A percentile compares a stretch with the other conserved stretches of the same genome.
phyloP scores from a whole-genome alignment of 2,888 invertebrate genomes.

The Parthenolecanium corni region DNA sequence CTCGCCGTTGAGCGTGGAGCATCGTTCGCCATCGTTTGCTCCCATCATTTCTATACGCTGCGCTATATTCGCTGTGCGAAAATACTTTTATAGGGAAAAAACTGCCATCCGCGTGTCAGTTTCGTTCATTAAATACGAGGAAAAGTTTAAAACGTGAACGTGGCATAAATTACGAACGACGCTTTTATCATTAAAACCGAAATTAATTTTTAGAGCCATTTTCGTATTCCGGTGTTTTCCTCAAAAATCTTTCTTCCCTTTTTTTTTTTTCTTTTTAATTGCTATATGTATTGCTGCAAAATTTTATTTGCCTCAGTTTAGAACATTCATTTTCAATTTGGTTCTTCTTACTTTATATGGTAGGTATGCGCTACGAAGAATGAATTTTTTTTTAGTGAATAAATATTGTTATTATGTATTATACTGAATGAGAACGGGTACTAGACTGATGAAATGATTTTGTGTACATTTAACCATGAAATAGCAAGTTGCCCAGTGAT shows the following conservation, averaged over 20 bases:
- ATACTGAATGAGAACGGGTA: no score
- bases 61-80: constrained; percentile 3
- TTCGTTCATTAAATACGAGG: constrained; percentile 21
- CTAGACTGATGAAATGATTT: no score
- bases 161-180: constrained; percentile 22
- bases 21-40: background rate
- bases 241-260: background rate
- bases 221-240: background rate
- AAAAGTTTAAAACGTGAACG: constrained; percentile 20
- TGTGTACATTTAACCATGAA: no score
- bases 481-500: no score
- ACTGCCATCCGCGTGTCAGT: constrained; percentile 25
- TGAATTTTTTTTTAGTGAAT: no score
- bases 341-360: no score
- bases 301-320: background rate
- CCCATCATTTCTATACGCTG: background rate
- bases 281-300: no score
- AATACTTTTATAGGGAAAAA: background rate
- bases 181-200: constrained; percentile 17
- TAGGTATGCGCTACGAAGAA: no score
- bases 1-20: background rate
- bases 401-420: no score
- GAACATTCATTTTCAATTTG: no score
- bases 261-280: background rate
- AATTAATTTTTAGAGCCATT: constrained; percentile 20